Evolutionary conservation across 2,113 vertebrate genomes (phyloP).

Genomic region (Felis chaus): DNA sequence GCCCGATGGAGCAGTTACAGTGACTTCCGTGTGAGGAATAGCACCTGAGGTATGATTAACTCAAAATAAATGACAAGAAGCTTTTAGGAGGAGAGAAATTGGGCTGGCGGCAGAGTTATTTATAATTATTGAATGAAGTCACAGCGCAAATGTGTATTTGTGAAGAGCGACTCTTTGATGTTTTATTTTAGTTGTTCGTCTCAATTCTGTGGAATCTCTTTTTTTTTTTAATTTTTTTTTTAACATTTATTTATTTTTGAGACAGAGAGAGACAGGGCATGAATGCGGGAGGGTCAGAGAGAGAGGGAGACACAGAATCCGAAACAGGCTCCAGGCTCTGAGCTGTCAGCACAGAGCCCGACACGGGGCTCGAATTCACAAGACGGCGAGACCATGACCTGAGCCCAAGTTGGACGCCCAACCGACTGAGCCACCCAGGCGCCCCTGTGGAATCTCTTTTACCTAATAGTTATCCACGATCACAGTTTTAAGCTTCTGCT

Average conservation of each 20-base stretch:
- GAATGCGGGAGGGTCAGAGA: too few species aligned
- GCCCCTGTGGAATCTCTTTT: neutral
- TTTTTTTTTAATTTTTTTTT: neutral
- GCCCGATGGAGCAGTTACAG: neutral
- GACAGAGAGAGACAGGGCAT: too few species aligned
- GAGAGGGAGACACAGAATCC: too few species aligned
- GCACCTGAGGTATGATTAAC: neutral
- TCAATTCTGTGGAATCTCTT: neutral
- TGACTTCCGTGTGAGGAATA: neutral
- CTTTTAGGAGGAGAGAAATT: neutral
- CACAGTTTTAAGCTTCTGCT: neutral
- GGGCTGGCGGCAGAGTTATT: neutral
- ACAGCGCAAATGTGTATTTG: neutral
- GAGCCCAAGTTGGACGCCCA: too few species aligned
- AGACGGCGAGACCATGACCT: too few species aligned
- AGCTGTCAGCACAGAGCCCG: too few species aligned
- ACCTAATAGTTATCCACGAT: rapidly evolving
- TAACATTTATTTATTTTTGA: too few species aligned
- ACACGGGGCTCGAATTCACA: too few species aligned
- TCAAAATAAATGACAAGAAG: neutral
- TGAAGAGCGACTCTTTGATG: neutral
- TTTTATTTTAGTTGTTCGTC: neutral
- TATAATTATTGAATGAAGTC: neutral
- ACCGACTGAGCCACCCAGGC: too few species aligned
- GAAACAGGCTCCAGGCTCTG: too few species aligned